These are phyloP conservation scores for Rhodophaea formosa DNA, from an alignment of 2,888 invertebrate genomes.

Conservation along the genomic window DNA sequence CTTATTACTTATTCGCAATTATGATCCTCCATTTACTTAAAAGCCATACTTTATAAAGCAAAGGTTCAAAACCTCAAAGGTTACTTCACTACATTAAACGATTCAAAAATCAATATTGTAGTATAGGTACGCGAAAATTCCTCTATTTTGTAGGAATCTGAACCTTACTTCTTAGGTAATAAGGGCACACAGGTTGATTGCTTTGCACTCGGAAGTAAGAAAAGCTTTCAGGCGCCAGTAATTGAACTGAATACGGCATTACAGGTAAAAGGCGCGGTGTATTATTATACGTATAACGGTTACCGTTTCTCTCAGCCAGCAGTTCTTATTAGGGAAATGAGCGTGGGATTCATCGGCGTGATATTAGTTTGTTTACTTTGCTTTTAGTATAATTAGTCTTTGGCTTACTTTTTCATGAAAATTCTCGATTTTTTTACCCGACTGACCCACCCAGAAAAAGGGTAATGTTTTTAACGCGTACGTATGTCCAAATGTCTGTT, in stretches of 20 bases:
- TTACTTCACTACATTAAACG: conserved; percentile 45
- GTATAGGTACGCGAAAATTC: conserved; percentile 32
- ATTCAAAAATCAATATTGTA: conserved; percentile 51
- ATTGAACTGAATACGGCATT: conserved; percentile 40
- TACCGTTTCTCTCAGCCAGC: conserved; percentile 6
- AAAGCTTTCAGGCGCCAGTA: conserved; percentile 42
- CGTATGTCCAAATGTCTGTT: too few species aligned
- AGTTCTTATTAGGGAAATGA: neutral
- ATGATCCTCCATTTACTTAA: neutral
- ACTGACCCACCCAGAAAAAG: too few species aligned
- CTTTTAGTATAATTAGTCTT: too few species aligned
- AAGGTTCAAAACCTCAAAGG: conserved; percentile 28
- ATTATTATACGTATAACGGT: conserved; percentile 17
- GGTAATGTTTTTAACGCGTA: too few species aligned
- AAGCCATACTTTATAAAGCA: conserved; percentile 19
- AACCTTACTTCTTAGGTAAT: neutral
- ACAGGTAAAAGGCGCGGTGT: conserved; percentile 18
- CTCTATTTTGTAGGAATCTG: neutral
- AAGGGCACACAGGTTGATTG: neutral
- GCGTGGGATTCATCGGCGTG: neutral
- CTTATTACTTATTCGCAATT: too few species aligned
- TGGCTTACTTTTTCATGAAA: too few species aligned
- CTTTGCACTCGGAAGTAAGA: conserved; percentile 28
- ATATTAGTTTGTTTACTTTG: neutral
- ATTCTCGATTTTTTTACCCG: too few species aligned